Percentiles rank a stretch among this genome's conserved stretches.
These are phyloP conservation scores for Rhyacichthys aspro DNA, from an alignment of 2,797 vertebrate species.

Conservation along the genomic window DNA sequence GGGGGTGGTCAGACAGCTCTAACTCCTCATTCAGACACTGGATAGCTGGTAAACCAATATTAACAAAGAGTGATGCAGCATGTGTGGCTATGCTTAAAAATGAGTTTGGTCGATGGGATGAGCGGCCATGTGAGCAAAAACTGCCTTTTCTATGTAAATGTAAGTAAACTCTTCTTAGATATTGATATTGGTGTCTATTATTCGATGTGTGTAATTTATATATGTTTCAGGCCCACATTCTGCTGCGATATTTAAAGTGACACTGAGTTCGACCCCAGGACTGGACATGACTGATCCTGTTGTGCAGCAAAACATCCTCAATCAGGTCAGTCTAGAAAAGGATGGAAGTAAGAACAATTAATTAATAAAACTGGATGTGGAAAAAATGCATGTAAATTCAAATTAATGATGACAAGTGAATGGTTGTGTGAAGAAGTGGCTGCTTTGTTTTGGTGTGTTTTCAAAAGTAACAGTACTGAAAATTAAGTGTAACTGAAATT, in stretches of 20 bases:
- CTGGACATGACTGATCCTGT: neutral
- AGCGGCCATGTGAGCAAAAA: neutral
- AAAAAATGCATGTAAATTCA: neutral
- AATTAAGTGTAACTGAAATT: too few species aligned
- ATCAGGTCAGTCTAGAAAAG: neutral
- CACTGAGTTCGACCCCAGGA: neutral
- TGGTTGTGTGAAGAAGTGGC: too few species aligned
- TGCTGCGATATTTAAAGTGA: neutral
- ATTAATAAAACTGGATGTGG: too few species aligned
- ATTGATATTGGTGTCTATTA: too few species aligned
- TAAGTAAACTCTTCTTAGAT: slow-evolving; percentile 16
- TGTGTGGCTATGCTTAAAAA: slow-evolving; percentile 15
- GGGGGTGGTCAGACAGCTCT: slow-evolving; percentile 27
- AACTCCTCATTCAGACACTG: slow-evolving; percentile 40
- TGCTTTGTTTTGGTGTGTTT: too few species aligned
- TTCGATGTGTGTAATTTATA: neutral
- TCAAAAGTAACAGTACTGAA: too few species aligned
- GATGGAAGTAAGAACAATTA: too few species aligned
- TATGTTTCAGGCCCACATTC: neutral
- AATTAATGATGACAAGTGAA: too few species aligned
- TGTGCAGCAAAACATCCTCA: neutral
- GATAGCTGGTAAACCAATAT: rapidly evolving
- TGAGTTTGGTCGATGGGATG: slow-evolving; percentile 16
- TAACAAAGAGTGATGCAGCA: rapidly evolving
- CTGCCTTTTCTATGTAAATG: slow-evolving; percentile 27